phyloP scores from a whole-genome alignment of 2,888 invertebrate species.

The Cheilosia pagana region DNA sequence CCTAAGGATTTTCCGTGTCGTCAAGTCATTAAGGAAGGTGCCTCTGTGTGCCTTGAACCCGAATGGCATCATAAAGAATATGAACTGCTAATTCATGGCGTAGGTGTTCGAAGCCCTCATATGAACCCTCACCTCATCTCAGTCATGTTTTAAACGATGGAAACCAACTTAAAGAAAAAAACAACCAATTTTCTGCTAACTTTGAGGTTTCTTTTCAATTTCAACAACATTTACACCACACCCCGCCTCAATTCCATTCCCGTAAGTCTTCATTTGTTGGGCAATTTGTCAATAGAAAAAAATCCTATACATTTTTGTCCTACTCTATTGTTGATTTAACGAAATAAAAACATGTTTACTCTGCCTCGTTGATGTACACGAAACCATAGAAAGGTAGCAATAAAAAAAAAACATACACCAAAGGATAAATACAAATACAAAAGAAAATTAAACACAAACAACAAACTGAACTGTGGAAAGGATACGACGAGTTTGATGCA shows the following conservation, averaged over 20 bases:
- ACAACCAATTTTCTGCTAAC: constrained; percentile 10
- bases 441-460: constrained; percentile 42
- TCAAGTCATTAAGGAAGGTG: no score
- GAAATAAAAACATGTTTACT: constrained; percentile 16
- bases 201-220: constrained; percentile 37
- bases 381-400: constrained; percentile 1
- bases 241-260: not conserved
- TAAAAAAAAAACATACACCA: not conserved
- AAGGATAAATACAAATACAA: constrained; percentile 30
- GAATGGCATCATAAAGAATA: no score
- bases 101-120: no score
- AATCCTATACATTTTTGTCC: constrained; percentile 1
- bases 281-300: constrained; percentile 20
- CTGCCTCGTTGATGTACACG: not conserved
- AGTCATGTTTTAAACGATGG: no score
- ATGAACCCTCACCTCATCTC: no score
- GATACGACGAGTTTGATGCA: not conserved
- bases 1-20: no score
- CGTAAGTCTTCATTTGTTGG: not conserved
- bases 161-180: no score
- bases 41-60: no score
- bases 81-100: no score
- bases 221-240: not conserved
- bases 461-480: constrained; percentile 9
- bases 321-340: constrained; percentile 20